Evolutionary conservation across 2,888 invertebrate genomes (phyloP), one percentile per base, ranked within the genome.

Genomic region (Horisme vitalbata): DNA sequence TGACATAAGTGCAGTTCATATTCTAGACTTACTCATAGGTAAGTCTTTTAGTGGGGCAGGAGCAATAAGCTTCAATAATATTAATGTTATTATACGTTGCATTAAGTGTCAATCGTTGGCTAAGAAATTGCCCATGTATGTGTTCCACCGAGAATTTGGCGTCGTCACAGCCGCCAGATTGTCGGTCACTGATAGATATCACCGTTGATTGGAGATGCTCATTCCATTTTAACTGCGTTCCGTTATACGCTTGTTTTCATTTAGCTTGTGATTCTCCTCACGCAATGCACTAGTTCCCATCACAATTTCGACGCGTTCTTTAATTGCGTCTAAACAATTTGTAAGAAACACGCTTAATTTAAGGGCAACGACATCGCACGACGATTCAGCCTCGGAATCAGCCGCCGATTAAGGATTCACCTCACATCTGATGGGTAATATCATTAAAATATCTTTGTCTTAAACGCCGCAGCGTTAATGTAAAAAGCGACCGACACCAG

Each of bases 371-470:
- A 86, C 87, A 80, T 75, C 73, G 72, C 72, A 66, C 61, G 73
- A 75, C 78, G 71, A 73, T 71, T 68, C 62, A 66, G 79, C 64
- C 68, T 60, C 41, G 77, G 76, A 77, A 79, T 75, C 74, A 65
- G 55, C 73, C 70, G 62, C 59, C 80, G 77, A 83, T 89, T 87
- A 86, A 79, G 83, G 82, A 88, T 88, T 87, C 89, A 84, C 76
- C 79, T 72, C 83, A 76, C 89, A 79, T 84, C 78, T 77, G 71
- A 75, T 77, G 79, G 79, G 86, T 82, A 85, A 87, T 89, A 86
- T 84, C 85, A 84, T 88, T 88, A 89, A 89, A 89, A 89, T 89
- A 86, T 83, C 84, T 88, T 82, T 85, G 85, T 83, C 76, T 83
- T 77, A 83, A 85, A 85, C 70, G 75, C 83, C 83, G 83, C 79